Percentiles rank a stretch among this genome's conserved stretches.
Conservation (phyloP, 2,113 vertebrate genomes). For the Paratilapia polleni region DNA sequence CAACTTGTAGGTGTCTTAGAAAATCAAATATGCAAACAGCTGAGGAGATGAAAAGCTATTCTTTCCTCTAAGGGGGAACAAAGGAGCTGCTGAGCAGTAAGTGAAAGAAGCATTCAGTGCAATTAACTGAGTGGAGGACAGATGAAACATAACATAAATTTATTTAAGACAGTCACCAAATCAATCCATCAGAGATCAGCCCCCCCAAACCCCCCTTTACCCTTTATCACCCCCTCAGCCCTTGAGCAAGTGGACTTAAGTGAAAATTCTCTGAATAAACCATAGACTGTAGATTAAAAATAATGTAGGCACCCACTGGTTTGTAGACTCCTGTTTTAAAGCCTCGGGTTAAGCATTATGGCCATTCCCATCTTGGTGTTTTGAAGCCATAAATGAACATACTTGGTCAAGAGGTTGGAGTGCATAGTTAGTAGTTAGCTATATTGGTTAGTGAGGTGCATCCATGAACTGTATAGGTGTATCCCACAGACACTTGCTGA, state of each 20-base stretch:
- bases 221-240: too few relatives aligned
- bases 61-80: neutral
- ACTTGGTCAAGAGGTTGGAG: neutral
- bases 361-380: neutral
- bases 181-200: too few relatives aligned
- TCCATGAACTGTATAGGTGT: neutral
- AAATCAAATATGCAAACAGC: conserved; percentile 42
- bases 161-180: too few relatives aligned
- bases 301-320: neutral
- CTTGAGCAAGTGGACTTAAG: too few relatives aligned
- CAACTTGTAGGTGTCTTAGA: conserved; percentile 45
- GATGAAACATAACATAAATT: neutral
- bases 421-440: neutral
- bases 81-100: neutral
- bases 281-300: too few relatives aligned
- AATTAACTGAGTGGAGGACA: neutral
- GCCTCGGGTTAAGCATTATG: neutral
- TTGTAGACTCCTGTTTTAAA: neutral
- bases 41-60: neutral
- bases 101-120: neutral
- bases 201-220: too few relatives aligned
- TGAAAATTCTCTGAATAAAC: too few relatives aligned
- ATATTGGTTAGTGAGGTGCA: neutral
- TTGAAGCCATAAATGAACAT: neutral
- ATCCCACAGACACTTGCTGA: rapidly evolving